Conservation (phyloP, 2,888 invertebrate species). For the Bombylius major region DNA sequence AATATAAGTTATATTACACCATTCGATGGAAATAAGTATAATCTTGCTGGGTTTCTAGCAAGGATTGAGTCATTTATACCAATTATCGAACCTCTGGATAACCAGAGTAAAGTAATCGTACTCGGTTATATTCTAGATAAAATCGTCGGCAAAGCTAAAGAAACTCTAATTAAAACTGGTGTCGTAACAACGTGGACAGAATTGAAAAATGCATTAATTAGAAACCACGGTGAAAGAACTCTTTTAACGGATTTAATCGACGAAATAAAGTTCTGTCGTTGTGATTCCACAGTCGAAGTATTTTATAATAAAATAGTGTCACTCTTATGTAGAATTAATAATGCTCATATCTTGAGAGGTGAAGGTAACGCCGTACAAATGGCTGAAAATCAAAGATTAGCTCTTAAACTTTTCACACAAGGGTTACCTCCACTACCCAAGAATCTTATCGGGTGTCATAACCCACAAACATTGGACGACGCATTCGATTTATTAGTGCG, state of each 20-base stretch:
- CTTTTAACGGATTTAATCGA: background rate
- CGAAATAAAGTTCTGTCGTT: background rate
- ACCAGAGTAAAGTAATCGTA: too few species aligned
- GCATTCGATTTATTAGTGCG: background rate
- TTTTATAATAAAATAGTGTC: background rate
- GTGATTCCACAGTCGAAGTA: background rate
- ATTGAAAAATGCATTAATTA: background rate
- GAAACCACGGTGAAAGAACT: background rate
- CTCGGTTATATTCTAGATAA: too few species aligned
- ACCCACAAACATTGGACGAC: background rate
- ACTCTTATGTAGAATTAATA: background rate
- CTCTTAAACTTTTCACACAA: background rate
- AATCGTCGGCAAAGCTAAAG: too few species aligned
- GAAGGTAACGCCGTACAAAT: background rate
- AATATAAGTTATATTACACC: background rate
- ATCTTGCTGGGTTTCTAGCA: background rate
- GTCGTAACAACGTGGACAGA: background rate
- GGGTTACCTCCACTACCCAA: background rate
- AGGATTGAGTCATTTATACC: background rate
- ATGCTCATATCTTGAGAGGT: background rate
- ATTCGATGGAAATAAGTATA: background rate
- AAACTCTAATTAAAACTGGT: too few species aligned
- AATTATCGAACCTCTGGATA: too few species aligned
- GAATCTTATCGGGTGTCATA: background rate
- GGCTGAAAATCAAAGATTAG: background rate